phyloP scores from a whole-genome alignment of 2,113 vertebrate species.

The Petroica traversi region DNA sequence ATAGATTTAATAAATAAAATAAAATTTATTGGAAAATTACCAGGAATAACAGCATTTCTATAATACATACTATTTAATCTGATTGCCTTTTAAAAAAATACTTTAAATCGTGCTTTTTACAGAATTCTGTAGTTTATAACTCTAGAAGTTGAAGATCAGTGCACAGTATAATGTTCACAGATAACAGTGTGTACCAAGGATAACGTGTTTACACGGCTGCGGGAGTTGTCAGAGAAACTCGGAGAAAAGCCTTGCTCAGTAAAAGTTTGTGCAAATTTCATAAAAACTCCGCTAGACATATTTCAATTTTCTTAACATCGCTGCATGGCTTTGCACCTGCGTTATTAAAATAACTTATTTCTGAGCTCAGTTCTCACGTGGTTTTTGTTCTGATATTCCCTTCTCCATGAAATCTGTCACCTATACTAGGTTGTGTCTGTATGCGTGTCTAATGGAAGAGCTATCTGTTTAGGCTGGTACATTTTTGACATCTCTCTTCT shows the following conservation, averaged over 20 bases:
- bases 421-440: not conserved
- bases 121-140: not conserved
- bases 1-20: not conserved
- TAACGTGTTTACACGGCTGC: not conserved
- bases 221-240: not conserved
- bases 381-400: not conserved
- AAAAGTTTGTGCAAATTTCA: not conserved
- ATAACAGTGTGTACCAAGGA: not conserved
- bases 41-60: not conserved
- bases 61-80: not conserved
- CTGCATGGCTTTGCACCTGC: not conserved
- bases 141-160: not conserved
- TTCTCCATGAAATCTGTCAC: not conserved
- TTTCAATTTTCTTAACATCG: not conserved
- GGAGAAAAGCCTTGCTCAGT: not conserved
- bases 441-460: not conserved
- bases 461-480: not conserved
- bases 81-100: not conserved
- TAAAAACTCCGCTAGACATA: not conserved
- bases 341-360: not conserved
- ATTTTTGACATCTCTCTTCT: not conserved
- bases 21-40: not conserved
- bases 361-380: not conserved
- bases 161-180: not conserved
- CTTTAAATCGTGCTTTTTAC: not conserved